Base-by-base conservation (phyloP, 1,140 invertebrate species). In the Micrasema longulum region DNA sequence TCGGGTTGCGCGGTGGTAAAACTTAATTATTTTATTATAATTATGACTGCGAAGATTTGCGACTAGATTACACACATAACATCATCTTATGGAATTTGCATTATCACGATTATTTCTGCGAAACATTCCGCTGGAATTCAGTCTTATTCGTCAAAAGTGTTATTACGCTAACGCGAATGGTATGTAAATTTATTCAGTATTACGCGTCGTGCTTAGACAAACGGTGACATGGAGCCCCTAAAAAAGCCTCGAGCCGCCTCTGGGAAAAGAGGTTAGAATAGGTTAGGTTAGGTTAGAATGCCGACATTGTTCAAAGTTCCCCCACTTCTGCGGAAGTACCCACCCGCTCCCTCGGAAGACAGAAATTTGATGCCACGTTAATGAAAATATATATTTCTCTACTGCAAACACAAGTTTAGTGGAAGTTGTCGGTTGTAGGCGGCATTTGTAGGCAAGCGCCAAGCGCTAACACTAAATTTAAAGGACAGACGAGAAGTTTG, bases 341-440 rank as follows among this genome's bases (percentile, higher is more conserved):
- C n/a, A n/a, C 9, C 2, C 45, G 2, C 2, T 48, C 45, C 45
- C 3, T 7, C n/a, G 45, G 45, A 48, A 48, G 45, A 48, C 45
- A 48, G 45, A 48, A 48, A 48, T 48, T 48, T 48, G 45, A 48
- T 16, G n/a, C 45, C 16, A 48, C 45, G 45, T 48, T 48, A 48
- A 48, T 48, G 45, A 48, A 48, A 48, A 48, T 48, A 48, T 48
- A 48, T 48, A 48, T 18, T 16, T 48, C 9, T 16, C 45, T 7
- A 16, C 16, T 18, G n/a, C n/a, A 48, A 48, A 18, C n/a, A n/a
- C n/a, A 16, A 48, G 16, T 18, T 48, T 48, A 7, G n/a, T 14
- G 45, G 16, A 48, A 48, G 45, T n/a, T n/a, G n/a, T n/a, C n/a
- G n/a, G n/a, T n/a, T n/a, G n/a, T n/a, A n/a, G n/a, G n/a, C n/a